Base-by-base conservation (phyloP, 2,113 vertebrate species). In the Ammodytes dubius region DNA sequence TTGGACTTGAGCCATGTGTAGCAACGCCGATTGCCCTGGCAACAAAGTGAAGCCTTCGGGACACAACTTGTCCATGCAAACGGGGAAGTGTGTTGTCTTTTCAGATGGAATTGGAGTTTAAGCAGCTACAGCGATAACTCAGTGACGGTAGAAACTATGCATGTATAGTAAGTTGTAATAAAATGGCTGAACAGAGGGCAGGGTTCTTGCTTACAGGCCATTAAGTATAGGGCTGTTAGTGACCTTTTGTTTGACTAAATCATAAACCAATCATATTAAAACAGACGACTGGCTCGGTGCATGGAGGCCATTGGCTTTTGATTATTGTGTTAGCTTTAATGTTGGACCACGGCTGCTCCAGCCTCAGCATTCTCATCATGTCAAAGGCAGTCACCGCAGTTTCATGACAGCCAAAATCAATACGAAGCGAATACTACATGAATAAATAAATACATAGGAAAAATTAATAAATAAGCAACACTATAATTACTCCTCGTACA, bases 241-340 rank as follows among this genome's bases (percentile, higher is more conserved):
- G 81, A 83, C 42, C 50, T 1, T 68, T 52, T 13, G 70, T 87
- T 84, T 85, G 63, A 74, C 64, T 92, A 88, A 93, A 91, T 91
- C 72, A 90, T 89, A 86, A 92, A 83, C 54, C 77, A 87, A 84
- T 93, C 84, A 88, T 47, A 45, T 79, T 80, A 60, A 72, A 82
- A 84, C 58, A 49, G 74, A 85, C 14, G 15, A 37, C 60, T 19
- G 56, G 49, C 57, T 81, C 15, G 15, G 53, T n/a, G 59, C 63
- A 71, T 27, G n/a, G 17, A 61, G 46, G 67, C 54, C 67, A 82
- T 63, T 66, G 50, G 50, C 72, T 88, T 27, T 70, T 75, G 63
- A 63, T 92, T 70, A 84, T 89, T 82, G 87, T 82, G 84, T 87
- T 85, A 80, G 78, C 79, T 78, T 90, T 88, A 84, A 75, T 54